Conservation (phyloP, 1,140 invertebrate species). For the Drosophila nigromelanica region DNA sequence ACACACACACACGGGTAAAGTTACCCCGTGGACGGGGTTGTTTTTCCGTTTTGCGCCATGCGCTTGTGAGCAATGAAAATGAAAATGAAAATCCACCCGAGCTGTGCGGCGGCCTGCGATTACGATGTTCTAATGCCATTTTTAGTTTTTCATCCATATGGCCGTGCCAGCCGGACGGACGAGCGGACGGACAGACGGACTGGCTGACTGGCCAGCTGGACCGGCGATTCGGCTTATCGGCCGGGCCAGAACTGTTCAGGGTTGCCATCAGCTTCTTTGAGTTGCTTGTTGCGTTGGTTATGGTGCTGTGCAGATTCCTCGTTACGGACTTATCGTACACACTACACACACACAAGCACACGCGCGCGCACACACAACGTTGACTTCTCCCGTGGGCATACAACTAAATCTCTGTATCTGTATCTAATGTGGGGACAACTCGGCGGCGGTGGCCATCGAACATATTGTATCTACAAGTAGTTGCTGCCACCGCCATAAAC, state of each 20-base stretch:
- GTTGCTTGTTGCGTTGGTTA: slow-evolving; percentile 34
- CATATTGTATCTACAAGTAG: slow-evolving; percentile 73
- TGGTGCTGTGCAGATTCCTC: slow-evolving; percentile 20
- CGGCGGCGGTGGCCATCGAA: slow-evolving; percentile 31
- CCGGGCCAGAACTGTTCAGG: slow-evolving; percentile 6
- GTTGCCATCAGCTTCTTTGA: slow-evolving; percentile 23
- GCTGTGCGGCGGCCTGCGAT: slow-evolving; percentile 60
- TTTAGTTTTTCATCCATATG: slow-evolving; percentile 69
- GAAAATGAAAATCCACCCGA: slow-evolving; percentile 74
- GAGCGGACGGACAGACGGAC: neutral
- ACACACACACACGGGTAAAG: slow-evolving; percentile 29
- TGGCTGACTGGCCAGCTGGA: slow-evolving; percentile 33
- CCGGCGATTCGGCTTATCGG: slow-evolving; percentile 48
- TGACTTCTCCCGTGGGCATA: slow-evolving; percentile 50
- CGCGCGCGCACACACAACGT: slow-evolving; percentile 7
- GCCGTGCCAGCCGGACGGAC: slow-evolving; percentile 26
- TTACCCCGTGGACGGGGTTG: slow-evolving; percentile 73
- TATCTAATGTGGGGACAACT: slow-evolving; percentile 50
- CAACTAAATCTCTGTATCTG: slow-evolving; percentile 49
- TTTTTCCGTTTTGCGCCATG: slow-evolving; percentile 63
- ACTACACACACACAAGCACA: slow-evolving; percentile 27
- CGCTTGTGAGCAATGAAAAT: slow-evolving; percentile 40
- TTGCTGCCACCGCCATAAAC: slow-evolving; percentile 35
- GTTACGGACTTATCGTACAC: slow-evolving; percentile 41
- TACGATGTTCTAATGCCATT: slow-evolving; percentile 78